These are phyloP conservation scores for Tapirus indicus DNA, from an alignment of 2,797 vertebrate genomes.

Conservation along the genomic window DNA sequence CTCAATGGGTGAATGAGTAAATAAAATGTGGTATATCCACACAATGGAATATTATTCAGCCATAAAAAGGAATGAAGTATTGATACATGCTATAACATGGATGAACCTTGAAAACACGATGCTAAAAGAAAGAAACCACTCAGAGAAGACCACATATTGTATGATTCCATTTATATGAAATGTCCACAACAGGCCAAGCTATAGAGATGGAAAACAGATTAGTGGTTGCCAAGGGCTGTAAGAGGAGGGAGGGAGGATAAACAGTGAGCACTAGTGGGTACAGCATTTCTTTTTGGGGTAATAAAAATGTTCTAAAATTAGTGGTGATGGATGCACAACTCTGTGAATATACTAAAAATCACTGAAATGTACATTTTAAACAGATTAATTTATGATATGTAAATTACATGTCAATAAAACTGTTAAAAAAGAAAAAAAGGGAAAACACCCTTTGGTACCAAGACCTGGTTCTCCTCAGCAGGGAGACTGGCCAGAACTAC, in stretches of 20 bases:
- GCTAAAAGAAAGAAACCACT: background rate
- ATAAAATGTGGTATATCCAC: background rate
- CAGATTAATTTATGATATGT: background rate
- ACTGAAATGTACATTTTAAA: background rate
- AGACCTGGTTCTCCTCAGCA: background rate
- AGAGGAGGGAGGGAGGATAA: background rate
- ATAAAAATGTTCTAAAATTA: conserved; percentile 14
- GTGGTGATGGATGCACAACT: background rate
- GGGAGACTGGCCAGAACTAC: background rate
- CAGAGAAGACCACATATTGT: background rate
- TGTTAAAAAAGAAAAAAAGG: background rate
- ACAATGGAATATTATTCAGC: background rate
- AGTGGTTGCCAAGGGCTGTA: background rate
- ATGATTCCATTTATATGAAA: background rate
- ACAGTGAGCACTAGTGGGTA: background rate
- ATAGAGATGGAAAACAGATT: background rate
- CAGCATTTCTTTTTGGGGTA: background rate
- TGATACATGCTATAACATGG: background rate
- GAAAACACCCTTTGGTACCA: background rate
- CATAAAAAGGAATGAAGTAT: background rate
- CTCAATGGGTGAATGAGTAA: background rate
- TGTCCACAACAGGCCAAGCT: background rate
- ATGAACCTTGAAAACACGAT: background rate
- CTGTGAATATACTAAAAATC: background rate
- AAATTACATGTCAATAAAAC: background rate